These are phyloP conservation scores for Sympetrum striolatum DNA, from an alignment of 2,888 invertebrate species.

Conservation along the genomic window DNA sequence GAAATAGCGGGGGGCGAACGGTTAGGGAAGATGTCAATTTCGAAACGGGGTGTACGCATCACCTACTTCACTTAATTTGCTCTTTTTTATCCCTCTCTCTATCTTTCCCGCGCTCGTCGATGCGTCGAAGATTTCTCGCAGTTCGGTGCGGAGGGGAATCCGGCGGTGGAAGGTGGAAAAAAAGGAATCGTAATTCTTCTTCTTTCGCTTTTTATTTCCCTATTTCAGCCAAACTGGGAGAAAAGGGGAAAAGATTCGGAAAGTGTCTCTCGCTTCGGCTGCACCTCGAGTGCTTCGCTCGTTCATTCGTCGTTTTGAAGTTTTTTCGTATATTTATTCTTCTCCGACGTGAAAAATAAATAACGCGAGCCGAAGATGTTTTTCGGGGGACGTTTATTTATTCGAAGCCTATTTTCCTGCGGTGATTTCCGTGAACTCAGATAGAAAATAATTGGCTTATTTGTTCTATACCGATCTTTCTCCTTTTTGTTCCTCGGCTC, in stretches of 20 bases:
- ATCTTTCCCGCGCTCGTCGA: not conserved
- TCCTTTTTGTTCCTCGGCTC: not conserved
- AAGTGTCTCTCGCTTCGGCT: not conserved
- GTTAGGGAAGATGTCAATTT: conserved; percentile 19
- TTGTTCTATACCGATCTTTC: not conserved
- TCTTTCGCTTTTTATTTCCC: not conserved
- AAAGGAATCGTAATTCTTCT: not conserved
- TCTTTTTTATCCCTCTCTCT: not conserved
- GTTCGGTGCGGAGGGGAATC: not conserved
- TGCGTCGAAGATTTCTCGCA: conserved; percentile 6
- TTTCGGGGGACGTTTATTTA: not conserved
- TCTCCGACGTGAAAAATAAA: not conserved
- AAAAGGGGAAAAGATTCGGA: not conserved
- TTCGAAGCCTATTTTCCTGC: not conserved
- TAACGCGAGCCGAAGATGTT: not conserved
- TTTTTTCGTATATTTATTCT: not conserved
- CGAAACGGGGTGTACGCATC: conserved; percentile 34
- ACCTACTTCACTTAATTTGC: conserved; percentile 43
- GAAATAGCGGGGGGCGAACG: not conserved
- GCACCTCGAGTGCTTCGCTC: not conserved
- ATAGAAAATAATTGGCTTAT: not conserved
- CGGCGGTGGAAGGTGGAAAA: not conserved
- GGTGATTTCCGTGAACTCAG: not conserved
- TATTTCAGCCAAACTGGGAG: not conserved
- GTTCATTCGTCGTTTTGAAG: not conserved